Evolutionary conservation across 2,113 vertebrate species (phyloP).

Genomic region (Mormyrus lacerda): DNA sequence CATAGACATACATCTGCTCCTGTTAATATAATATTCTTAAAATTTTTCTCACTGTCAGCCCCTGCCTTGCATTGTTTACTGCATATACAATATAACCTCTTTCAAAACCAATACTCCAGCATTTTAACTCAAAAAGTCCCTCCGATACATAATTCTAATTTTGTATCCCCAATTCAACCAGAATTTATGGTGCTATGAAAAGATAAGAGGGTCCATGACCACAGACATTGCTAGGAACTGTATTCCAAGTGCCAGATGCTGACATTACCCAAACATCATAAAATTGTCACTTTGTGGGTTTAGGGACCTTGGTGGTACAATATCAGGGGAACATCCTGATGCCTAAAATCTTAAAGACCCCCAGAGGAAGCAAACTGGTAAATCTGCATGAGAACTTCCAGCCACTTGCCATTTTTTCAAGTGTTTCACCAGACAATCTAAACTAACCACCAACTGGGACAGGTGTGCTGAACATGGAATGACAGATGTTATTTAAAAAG

Average conservation of each 20-base stretch:
- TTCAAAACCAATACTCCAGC: not conserved
- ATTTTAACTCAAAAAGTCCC: not conserved
- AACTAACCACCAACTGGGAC: not conserved
- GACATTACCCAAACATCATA: not conserved
- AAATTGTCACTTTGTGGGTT: not conserved
- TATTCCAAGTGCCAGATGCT: not conserved
- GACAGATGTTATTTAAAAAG: not conserved
- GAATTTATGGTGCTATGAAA: not conserved
- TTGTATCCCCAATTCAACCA: not conserved
- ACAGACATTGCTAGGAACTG: not conserved
- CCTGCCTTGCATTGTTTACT: not conserved
- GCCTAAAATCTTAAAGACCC: not conserved
- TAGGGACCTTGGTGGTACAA: not conserved
- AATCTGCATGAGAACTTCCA: not conserved
- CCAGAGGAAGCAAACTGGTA: not conserved
- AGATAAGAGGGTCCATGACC: not conserved
- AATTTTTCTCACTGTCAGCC: not conserved
- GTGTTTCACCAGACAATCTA: not conserved
- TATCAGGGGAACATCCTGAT: not conserved
- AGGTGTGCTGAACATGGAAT: not conserved
- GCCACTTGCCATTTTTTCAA: not conserved
- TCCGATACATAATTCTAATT: not conserved
- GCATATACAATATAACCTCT: not conserved
- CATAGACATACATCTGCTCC: not conserved
- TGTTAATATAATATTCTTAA: no score